Conservation (phyloP, 2,888 invertebrate genomes). For the Oscheius sp. region DNA sequence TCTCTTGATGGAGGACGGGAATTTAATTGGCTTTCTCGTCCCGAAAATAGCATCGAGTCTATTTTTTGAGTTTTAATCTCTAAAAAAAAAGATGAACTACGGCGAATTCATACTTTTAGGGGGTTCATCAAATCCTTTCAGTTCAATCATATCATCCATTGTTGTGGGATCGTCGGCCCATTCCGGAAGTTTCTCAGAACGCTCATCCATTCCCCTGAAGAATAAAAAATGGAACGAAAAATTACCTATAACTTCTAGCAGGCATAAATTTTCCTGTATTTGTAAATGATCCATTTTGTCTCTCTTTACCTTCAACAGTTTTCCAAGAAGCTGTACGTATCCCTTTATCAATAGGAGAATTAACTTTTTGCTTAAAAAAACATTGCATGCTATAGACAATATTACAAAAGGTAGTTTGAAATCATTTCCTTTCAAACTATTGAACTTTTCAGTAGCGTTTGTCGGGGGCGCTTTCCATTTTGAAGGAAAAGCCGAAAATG, state of each 20-base stretch:
- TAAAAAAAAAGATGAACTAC: background rate
- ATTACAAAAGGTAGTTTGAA: slow-evolving; percentile 62
- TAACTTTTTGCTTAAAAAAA: slow-evolving; percentile 37
- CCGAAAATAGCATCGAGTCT: slow-evolving; percentile 34
- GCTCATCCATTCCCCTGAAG: slow-evolving; percentile 35
- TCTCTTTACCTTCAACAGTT: slow-evolving; percentile 31
- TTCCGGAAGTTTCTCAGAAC: slow-evolving; percentile 65
- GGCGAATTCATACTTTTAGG: slow-evolving; percentile 44
- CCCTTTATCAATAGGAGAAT: slow-evolving; percentile 4
- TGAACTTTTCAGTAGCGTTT: slow-evolving; percentile 42
- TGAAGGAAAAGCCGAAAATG: slow-evolving; percentile 24
- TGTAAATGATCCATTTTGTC: slow-evolving; percentile 30
- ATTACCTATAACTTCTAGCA: slow-evolving; percentile 25
- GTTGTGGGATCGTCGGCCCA: slow-evolving; percentile 69
- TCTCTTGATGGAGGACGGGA: slow-evolving; percentile 24
- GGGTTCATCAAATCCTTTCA: slow-evolving; percentile 68
- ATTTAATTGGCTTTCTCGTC: slow-evolving; percentile 5
- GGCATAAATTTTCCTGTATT: slow-evolving; percentile 30
- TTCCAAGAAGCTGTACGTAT: slow-evolving; percentile 15
- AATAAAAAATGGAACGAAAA: background rate
- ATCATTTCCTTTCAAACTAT: slow-evolving; percentile 38
- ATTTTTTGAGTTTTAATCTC: slow-evolving; percentile 30
- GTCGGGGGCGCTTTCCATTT: slow-evolving; percentile 47
- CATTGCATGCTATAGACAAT: background rate
- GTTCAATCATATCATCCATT: slow-evolving; percentile 68